Conservation (phyloP, 37 sponge, comb jelly and placozoan genomes). For the Diacarnus erythraeanus region DNA sequence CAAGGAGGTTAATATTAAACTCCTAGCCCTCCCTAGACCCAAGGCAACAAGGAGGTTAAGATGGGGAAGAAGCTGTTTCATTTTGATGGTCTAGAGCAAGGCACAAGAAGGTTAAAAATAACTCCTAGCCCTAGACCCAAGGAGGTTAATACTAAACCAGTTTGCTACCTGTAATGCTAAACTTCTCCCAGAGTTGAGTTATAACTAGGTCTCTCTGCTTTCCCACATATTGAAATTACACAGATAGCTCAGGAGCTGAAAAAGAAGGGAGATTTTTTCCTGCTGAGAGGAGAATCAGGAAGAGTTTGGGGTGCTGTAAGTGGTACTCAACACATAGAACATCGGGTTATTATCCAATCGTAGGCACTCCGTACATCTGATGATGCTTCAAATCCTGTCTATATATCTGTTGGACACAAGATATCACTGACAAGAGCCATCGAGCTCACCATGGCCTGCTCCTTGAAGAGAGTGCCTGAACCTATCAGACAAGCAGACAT, state of each 20-base stretch:
- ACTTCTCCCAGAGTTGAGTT: too few relatives aligned
- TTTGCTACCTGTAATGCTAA: too few relatives aligned
- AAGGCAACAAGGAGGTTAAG: too few relatives aligned
- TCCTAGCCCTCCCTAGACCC: too few relatives aligned
- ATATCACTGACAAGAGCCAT: constrained; percentile 86
- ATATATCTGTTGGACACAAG: constrained; percentile 95
- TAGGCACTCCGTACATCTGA: constrained; percentile 76
- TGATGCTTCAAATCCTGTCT: constrained; percentile 87
- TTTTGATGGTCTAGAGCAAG: constrained; percentile 78
- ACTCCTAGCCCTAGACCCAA: too few relatives aligned
- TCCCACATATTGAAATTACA: too few relatives aligned
- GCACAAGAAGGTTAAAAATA: too few relatives aligned
- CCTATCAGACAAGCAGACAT: constrained; percentile 87
- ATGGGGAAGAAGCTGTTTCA: constrained; percentile 88
- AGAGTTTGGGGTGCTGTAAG: constrained; percentile 69
- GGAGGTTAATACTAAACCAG: too few relatives aligned
- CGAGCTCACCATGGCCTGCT: constrained; percentile 68
- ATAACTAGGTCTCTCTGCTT: too few relatives aligned
- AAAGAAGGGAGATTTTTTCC: constrained; percentile 79
- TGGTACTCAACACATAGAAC: background rate
- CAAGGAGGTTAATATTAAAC: too few relatives aligned
- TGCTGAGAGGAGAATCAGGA: constrained; percentile 69
- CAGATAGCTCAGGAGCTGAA: constrained; percentile 16
- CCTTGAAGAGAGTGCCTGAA: constrained; percentile 84
- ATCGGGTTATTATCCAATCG: background rate